These are phyloP conservation scores for Ophioninae sp. DNA, from an alignment of 2,888 invertebrate genomes.

Conservation along the genomic window DNA sequence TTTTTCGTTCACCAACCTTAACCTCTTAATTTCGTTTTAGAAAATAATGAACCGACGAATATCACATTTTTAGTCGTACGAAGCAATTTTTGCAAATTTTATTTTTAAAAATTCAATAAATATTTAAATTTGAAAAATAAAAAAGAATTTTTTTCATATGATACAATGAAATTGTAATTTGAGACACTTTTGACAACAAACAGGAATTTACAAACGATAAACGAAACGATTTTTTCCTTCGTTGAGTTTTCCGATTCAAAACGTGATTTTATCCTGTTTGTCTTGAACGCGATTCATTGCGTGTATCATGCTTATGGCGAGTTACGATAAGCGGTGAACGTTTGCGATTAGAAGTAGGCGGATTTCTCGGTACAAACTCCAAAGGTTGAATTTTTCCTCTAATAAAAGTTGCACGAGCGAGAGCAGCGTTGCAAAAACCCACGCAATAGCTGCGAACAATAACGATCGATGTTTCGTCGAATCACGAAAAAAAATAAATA, in stretches of 20 bases:
- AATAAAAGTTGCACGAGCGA: slow-evolving; percentile 21
- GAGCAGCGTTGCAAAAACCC: background rate
- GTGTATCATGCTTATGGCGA: slow-evolving; percentile 11
- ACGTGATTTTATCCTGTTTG: slow-evolving; percentile 19
- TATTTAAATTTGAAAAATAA: no score
- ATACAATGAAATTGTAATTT: no score
- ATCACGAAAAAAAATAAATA: no score
- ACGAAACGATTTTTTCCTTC: no score
- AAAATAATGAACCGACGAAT: background rate
- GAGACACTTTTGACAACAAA: no score
- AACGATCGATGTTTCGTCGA: background rate
- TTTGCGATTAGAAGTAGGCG: slow-evolving; percentile 58
- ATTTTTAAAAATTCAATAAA: no score
- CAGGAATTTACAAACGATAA: no score
- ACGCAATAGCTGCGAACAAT: background rate
- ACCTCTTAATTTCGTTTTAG: no score
- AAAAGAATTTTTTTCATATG: no score
- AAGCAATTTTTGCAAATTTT: no score
- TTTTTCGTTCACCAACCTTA: no score
- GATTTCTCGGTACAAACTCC: slow-evolving; percentile 56
- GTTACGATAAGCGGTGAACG: slow-evolving; percentile 52
- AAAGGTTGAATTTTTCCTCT: slow-evolving; percentile 45
- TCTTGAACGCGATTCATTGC: background rate
- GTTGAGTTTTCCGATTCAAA: background rate
- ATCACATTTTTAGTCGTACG: background rate